Percentiles rank a stretch among this genome's conserved stretches.
Evolutionary conservation across 2,113 vertebrate genomes (phyloP).

Genomic region (Glaucomys volans): DNA sequence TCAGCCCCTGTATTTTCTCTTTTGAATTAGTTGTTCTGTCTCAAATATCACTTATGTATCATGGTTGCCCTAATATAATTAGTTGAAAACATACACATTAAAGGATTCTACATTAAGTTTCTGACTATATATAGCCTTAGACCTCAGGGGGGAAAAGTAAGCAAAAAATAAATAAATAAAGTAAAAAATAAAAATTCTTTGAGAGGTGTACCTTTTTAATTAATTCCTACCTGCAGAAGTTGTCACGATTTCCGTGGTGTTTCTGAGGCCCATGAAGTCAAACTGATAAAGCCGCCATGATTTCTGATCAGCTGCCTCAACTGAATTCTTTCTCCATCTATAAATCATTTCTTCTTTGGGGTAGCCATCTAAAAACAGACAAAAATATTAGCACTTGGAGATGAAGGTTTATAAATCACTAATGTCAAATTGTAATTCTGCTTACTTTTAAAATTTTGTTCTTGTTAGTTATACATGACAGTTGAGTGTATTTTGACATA

Average conservation of each 20-base stretch:
- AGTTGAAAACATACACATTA: neutral
- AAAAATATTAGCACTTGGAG: neutral
- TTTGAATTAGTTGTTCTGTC: neutral
- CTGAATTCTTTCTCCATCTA: slow-evolving; percentile 97
- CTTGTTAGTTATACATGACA: too few relatives aligned
- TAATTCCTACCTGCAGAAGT: slow-evolving; percentile 93
- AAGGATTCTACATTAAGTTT: neutral
- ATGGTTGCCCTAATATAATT: neutral
- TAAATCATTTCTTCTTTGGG: slow-evolving; percentile 98
- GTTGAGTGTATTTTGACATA: too few relatives aligned
- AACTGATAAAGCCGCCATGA: slow-evolving; percentile 99
- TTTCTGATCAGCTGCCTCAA: slow-evolving; percentile 96
- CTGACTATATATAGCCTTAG: neutral
- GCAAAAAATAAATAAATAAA: neutral
- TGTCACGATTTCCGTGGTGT: slow-evolving; percentile 93
- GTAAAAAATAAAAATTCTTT: neutral
- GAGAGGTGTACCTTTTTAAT: neutral
- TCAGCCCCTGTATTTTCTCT: neutral
- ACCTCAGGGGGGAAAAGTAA: neutral
- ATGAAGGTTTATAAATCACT: neutral
- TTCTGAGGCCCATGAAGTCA: slow-evolving; percentile 97
- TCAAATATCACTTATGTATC: neutral
- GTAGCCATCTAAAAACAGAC: slow-evolving; percentile 94
- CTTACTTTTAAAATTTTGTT: neutral
- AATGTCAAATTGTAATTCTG: neutral